These are phyloP conservation scores for Drosophila dunni DNA, from an alignment of 1,140 invertebrate species.

Conservation along the genomic window DNA sequence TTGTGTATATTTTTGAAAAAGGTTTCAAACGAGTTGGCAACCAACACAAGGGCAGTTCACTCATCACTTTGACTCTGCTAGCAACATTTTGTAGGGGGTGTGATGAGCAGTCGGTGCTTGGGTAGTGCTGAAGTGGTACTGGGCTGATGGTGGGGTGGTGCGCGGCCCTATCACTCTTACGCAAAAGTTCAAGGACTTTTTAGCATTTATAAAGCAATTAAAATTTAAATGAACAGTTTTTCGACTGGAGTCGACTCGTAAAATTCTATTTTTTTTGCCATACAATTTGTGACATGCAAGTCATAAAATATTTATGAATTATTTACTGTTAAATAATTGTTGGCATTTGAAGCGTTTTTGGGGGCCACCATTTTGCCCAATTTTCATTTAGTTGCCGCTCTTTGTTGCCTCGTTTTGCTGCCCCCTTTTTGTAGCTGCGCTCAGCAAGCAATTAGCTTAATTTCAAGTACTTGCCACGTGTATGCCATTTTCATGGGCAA, in stretches of 20 bases:
- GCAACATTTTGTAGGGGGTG: constrained; percentile 43
- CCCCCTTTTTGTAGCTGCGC: constrained; percentile 22
- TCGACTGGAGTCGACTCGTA: constrained; percentile 29
- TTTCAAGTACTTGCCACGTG: constrained; percentile 32
- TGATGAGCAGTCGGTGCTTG: background rate
- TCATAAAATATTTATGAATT: constrained; percentile 79
- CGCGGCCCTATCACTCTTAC: constrained; percentile 64
- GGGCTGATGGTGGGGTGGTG: background rate
- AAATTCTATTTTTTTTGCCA: constrained; percentile 42
- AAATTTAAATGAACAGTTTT: constrained; percentile 84
- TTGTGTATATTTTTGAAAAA: constrained; percentile 53
- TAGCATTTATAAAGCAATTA: constrained; percentile 84
- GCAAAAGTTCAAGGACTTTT: constrained; percentile 84
- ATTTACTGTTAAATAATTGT: constrained; percentile 75
- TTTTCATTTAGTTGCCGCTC: constrained; percentile 10
- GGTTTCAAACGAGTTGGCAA: constrained; percentile 69
- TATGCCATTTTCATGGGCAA: background rate
- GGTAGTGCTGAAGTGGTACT: constrained; percentile 9
- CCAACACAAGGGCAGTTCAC: constrained; percentile 68
- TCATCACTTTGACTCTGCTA: constrained; percentile 27
- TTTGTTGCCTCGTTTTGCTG: background rate
- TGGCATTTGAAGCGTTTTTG: constrained; percentile 53
- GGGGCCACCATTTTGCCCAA: background rate
- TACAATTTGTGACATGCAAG: constrained; percentile 78
- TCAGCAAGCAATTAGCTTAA: constrained; percentile 50